A percentile compares a stretch with the other conserved stretches of the same genome.
Evolutionary conservation across 1,140 invertebrate species (phyloP).

Genomic region (Mamestra configurata): DNA sequence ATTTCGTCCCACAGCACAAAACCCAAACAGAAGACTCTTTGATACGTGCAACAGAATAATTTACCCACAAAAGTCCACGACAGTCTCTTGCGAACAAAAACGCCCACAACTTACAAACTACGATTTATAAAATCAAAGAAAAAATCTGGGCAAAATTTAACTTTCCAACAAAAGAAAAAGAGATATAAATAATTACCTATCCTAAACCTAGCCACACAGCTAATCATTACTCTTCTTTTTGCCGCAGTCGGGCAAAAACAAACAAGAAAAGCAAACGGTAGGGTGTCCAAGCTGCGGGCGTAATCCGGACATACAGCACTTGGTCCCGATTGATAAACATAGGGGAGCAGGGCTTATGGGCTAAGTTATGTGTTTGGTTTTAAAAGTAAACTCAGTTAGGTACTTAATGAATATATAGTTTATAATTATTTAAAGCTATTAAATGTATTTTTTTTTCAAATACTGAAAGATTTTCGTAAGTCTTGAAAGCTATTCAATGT

Average conservation of each 20-base stretch:
- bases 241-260: conserved; percentile 23
- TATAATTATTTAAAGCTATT: no score
- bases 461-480: no score
- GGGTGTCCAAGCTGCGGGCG: conserved; percentile 41
- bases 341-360: conserved; percentile 23
- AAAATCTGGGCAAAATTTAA: no score
- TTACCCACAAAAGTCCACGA: no score
- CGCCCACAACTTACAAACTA: no score
- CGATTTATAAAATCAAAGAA: no score
- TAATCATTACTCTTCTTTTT: conserved; percentile 34
- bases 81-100: no score
- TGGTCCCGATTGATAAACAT: conserved; percentile 45
- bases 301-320: conserved; percentile 44
- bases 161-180: background rate
- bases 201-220: conserved; percentile 8
- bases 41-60: no score
- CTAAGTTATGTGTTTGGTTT: conserved; percentile 30
- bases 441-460: no score
- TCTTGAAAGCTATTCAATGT: no score
- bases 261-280: conserved; percentile 39
- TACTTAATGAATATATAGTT: conserved; percentile 24
- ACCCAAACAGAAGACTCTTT: no score
- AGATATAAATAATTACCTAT: conserved; percentile 15
- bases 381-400: background rate
- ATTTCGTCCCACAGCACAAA: no score